Percentiles rank a stretch among this genome's conserved stretches.
phyloP scores from a whole-genome alignment of 1,140 invertebrate species.

The Cydia fagiglandana region DNA sequence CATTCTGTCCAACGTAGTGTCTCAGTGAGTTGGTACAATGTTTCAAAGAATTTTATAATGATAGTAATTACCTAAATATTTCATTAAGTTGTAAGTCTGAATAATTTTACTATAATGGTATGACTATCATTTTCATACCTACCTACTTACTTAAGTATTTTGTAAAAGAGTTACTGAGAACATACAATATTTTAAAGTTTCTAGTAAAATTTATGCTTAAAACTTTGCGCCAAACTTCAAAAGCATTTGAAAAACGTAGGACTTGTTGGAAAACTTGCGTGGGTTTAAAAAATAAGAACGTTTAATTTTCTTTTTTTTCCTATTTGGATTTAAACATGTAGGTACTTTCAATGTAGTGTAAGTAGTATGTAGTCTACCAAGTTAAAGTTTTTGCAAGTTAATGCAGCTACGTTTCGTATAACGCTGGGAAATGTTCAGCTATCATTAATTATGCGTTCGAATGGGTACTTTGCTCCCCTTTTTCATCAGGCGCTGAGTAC shows the following conservation, averaged over 20 bases:
- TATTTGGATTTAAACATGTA: neutral
- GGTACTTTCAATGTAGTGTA: neutral
- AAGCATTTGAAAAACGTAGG: no score
- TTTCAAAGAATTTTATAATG: neutral
- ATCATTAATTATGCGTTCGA: neutral
- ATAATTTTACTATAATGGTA: no score
- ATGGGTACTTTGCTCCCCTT: neutral
- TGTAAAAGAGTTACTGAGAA: no score
- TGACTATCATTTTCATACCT: no score
- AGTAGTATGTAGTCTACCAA: neutral
- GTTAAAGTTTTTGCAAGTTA: neutral
- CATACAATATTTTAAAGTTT: no score
- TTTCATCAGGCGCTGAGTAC: slow-evolving; percentile 3
- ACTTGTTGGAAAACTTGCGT: neutral
- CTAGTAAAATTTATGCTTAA: no score
- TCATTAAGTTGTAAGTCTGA: no score
- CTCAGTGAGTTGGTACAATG: neutral
- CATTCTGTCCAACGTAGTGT: neutral
- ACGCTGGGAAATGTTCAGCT: neutral
- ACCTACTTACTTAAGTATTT: no score
- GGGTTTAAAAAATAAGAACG: neutral
- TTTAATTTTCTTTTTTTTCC: neutral
- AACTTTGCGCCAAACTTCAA: no score
- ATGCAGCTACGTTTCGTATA: neutral
- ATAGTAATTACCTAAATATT: no score